Conservation (phyloP, 1,140 invertebrate genomes). For the Camponotus floridanus region DNA sequence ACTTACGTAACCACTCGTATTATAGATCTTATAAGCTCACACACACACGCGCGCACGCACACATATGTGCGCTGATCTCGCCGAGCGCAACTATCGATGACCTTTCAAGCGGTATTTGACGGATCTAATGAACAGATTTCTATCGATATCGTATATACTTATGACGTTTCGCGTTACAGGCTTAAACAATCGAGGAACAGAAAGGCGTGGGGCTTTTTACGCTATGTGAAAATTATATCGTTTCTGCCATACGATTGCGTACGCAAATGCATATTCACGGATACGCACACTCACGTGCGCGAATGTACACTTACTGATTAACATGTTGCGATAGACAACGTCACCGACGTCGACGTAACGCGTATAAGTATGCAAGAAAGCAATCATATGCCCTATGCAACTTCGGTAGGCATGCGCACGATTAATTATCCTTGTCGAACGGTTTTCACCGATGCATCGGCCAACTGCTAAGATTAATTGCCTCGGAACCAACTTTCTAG, state of each 20-base stretch:
- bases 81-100: constrained; percentile 50
- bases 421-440: constrained; percentile 73
- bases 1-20: constrained; percentile 39
- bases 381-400: constrained; percentile 55
- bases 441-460: constrained; percentile 71
- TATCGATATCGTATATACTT: constrained; percentile 30
- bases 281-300: no score
- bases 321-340: constrained; percentile 64
- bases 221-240: constrained; percentile 30
- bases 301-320: constrained; percentile 24
- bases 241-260: not conserved
- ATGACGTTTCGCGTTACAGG: constrained; percentile 27
- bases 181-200: constrained; percentile 48
- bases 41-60: not conserved
- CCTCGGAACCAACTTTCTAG: constrained; percentile 57
- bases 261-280: not conserved
- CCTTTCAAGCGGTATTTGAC: constrained; percentile 50
- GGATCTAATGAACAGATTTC: constrained; percentile 33
- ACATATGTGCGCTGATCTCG: constrained; percentile 29
- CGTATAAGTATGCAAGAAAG: constrained; percentile 63
- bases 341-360: constrained; percentile 33
- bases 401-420: constrained; percentile 44
- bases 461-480: constrained; percentile 69
- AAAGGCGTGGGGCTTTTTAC: constrained; percentile 38
- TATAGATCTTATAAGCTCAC: constrained; percentile 25